Percentiles rank a stretch among this genome's conserved stretches.
Conservation (phyloP, 2,113 vertebrate genomes). For the Danionella cerebrum region DNA sequence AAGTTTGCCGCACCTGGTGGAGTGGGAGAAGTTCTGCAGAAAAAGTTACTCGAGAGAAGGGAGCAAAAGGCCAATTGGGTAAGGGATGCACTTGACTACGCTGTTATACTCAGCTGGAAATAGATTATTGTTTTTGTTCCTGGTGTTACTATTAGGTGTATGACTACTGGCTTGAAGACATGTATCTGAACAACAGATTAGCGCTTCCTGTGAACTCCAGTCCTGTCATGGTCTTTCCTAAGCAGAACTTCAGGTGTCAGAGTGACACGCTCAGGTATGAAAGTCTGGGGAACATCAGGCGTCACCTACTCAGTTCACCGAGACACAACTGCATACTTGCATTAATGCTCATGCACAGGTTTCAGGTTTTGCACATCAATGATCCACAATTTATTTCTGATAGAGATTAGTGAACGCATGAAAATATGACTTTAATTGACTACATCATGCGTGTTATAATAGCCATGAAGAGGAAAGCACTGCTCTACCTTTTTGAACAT, state of each 20-base stretch:
- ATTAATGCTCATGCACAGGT: too few relatives aligned
- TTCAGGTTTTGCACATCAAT: too few relatives aligned
- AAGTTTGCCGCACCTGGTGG: constrained; percentile 77
- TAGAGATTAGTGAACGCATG: too few relatives aligned
- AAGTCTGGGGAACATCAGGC: background rate
- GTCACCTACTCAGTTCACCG: background rate
- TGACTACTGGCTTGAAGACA: constrained; percentile 91
- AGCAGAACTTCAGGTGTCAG: constrained; percentile 75
- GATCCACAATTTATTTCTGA: too few relatives aligned
- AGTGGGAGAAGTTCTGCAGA: constrained; percentile 78
- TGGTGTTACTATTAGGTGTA: constrained; percentile 66
- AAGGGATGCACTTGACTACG: constrained; percentile 34
- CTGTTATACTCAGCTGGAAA: too few relatives aligned
- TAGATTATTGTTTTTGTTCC: too few relatives aligned
- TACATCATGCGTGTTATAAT: too few relatives aligned
- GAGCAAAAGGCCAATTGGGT: constrained; percentile 84
- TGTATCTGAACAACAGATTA: constrained; percentile 89
- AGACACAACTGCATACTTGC: too few relatives aligned
- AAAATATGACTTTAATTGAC: too few relatives aligned
- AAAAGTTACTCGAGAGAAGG: constrained; percentile 74
- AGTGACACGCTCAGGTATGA: constrained; percentile 80
- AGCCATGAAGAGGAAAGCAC: too few relatives aligned
- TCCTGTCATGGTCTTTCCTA: constrained; percentile 83
- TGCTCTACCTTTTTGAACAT: too few relatives aligned
- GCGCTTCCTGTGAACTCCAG: constrained; percentile 90